Conservation (phyloP, 2,797 vertebrate species). For the Pipistrellus kuhlii region DNA sequence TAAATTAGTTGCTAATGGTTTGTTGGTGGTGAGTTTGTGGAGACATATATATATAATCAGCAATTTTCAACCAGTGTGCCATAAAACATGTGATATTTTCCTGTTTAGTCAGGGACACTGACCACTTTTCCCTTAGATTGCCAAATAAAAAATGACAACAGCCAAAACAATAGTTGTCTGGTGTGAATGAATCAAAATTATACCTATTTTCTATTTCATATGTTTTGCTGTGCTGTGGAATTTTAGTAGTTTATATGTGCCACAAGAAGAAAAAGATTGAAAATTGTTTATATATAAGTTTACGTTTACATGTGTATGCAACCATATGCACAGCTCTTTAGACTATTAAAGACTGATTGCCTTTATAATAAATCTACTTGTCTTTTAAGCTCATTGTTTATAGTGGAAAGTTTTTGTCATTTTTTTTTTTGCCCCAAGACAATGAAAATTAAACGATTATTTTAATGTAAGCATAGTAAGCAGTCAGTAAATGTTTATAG, state of each 20-base stretch:
- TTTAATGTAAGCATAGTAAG: background rate
- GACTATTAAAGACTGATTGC: background rate
- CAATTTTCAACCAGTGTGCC: background rate
- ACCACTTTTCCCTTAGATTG: background rate
- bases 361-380: background rate
- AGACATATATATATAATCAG: too few relatives aligned
- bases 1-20: background rate
- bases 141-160: background rate
- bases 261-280: background rate
- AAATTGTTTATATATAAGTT: background rate
- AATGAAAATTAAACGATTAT: background rate
- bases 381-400: conserved; percentile 11
- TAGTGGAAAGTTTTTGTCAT: background rate
- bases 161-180: background rate
- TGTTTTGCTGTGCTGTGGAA: background rate
- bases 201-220: background rate
- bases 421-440: background rate
- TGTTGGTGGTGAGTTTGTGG: background rate
- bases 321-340: background rate
- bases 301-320: background rate
- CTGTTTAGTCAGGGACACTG: background rate
- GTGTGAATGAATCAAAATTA: background rate
- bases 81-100: background rate
- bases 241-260: background rate
- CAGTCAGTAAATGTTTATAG: background rate